phyloP scores from a whole-genome alignment of 2,888 invertebrate species.

The Agrilus cyanescens region DNA sequence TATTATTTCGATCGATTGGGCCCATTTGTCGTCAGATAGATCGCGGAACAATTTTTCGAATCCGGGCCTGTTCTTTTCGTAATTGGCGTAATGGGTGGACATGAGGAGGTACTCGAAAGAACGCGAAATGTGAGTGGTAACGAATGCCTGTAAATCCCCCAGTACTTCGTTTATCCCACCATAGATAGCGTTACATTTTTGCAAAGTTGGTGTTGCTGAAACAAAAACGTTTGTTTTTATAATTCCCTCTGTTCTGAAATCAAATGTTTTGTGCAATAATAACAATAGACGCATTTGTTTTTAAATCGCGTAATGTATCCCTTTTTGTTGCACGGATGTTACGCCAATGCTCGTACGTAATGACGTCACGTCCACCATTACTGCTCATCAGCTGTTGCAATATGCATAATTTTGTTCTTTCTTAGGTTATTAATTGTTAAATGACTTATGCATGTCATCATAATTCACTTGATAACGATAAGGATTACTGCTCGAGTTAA shows the following conservation, averaged over 20 bases:
- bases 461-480: too few relatives aligned
- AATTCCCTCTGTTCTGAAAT: too few relatives aligned
- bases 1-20: constrained; percentile 60
- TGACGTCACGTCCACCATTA: too few relatives aligned
- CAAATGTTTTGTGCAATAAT: background rate
- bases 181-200: constrained; percentile 53
- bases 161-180: constrained; percentile 44
- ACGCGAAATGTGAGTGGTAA: constrained; percentile 53
- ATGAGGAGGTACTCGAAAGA: constrained; percentile 67
- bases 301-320: constrained; percentile 2
- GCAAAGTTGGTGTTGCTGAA: constrained; percentile 22
- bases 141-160: constrained; percentile 41
- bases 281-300: background rate
- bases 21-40: constrained; percentile 64
- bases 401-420: too few relatives aligned
- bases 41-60: constrained; percentile 63
- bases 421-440: too few relatives aligned
- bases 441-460: too few relatives aligned
- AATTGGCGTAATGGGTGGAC: constrained; percentile 65
- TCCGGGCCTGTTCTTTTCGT: constrained; percentile 61
- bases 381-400: too few relatives aligned
- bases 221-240: too few relatives aligned
- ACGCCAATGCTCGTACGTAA: too few relatives aligned
- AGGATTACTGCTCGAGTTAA: too few relatives aligned
- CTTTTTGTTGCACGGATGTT: background rate